phyloP scores from a whole-genome alignment of 2,113 vertebrate genomes.

The Leucoraja erinaceus region DNA sequence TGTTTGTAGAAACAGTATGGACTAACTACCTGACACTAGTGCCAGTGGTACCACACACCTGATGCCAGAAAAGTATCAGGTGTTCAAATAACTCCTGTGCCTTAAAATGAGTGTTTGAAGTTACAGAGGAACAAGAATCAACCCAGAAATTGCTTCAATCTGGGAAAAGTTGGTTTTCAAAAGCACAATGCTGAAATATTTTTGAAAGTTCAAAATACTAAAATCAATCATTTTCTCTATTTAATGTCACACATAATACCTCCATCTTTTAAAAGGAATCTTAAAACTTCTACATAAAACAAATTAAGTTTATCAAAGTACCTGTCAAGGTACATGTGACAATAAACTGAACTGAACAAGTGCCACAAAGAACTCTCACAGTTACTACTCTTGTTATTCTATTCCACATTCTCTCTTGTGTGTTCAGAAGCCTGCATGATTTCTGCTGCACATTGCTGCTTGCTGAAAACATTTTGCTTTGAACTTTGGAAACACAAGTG shows the following conservation, averaged over 20 bases:
- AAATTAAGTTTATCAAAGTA: too few species aligned
- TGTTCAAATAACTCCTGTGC: too few species aligned
- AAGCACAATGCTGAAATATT: not conserved
- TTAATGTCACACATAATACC: conserved; percentile 15
- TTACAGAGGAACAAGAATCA: too few species aligned
- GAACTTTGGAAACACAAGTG: not conserved
- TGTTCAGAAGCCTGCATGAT: not conserved
- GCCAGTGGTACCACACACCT: too few species aligned
- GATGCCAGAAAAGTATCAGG: too few species aligned
- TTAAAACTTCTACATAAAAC: not conserved
- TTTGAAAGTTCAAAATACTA: not conserved
- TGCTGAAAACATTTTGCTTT: not conserved
- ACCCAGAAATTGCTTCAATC: too few species aligned
- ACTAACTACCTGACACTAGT: too few species aligned
- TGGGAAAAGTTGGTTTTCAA: too few species aligned
- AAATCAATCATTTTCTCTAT: conserved; percentile 16
- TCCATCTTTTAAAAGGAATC: conserved; percentile 6
- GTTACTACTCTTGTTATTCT: not conserved
- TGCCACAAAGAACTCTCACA: not conserved
- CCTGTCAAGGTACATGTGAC: too few species aligned
- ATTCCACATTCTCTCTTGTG: not conserved
- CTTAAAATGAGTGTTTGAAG: too few species aligned
- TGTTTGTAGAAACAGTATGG: too few species aligned
- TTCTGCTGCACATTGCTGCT: not conserved
- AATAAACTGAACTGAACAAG: too few species aligned